Percentiles rank a stretch among this genome's conserved stretches.
These are phyloP conservation scores for Hemibates koningsi DNA, from an alignment of 2,113 vertebrate species.

Conservation along the genomic window DNA sequence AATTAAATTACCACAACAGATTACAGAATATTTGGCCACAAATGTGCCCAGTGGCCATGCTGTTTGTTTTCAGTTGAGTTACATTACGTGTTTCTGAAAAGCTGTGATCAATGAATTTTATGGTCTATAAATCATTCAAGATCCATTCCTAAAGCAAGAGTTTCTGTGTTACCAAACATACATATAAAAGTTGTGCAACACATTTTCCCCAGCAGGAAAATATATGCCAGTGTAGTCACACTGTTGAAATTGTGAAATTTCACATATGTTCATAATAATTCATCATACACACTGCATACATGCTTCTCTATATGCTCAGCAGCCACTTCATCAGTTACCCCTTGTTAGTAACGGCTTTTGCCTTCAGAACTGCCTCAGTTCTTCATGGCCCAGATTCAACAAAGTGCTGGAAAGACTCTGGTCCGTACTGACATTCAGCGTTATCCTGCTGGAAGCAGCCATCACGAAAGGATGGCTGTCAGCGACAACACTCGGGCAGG, in stretches of 20 bases:
- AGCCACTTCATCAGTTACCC: neutral
- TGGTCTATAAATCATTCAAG: constrained; percentile 24
- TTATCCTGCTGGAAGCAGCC: neutral
- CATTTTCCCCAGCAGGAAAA: neutral
- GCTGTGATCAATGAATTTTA: constrained; percentile 46
- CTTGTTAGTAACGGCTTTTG: neutral
- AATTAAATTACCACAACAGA: constrained; percentile 68
- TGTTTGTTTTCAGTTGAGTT: constrained; percentile 36
- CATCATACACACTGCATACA: neutral
- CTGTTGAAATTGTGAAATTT: neutral
- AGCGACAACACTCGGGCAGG: neutral
- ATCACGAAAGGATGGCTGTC: neutral
- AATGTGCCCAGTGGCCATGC: constrained; percentile 9
- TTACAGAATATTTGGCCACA: constrained; percentile 58
- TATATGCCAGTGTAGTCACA: neutral
- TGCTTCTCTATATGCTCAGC: neutral
- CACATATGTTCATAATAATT: constrained; percentile 1
- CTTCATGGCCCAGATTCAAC: neutral
- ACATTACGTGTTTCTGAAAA: constrained; percentile 15
- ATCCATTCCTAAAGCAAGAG: neutral
- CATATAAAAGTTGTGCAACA: neutral
- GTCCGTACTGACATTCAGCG: neutral
- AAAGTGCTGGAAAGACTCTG: neutral
- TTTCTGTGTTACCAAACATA: neutral
- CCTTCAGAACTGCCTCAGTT: neutral